phyloP scores from a whole-genome alignment of 2,113 vertebrate species.

The Cinclus mexicanus region DNA sequence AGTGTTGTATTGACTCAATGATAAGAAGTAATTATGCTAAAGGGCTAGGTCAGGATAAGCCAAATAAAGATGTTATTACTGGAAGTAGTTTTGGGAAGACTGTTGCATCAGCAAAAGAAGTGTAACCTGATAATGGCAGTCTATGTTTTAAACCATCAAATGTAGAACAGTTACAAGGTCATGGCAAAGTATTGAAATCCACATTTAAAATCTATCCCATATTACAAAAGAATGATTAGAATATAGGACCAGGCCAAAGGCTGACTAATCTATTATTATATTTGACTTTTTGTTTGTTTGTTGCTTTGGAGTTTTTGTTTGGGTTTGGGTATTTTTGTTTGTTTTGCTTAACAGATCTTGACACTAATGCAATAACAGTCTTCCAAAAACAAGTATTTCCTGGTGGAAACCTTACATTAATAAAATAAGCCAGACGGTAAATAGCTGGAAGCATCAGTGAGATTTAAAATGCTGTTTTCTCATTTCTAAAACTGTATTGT shows the following conservation, averaged over 20 bases:
- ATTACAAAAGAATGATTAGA: background rate
- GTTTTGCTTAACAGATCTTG: background rate
- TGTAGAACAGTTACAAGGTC: conserved; percentile 41
- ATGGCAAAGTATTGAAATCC: conserved; percentile 21
- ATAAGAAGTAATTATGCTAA: conserved; percentile 41
- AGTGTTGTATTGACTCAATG: background rate
- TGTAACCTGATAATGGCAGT: background rate
- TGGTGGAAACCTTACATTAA: background rate
- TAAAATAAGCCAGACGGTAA: background rate
- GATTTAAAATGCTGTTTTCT: background rate
- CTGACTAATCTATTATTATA: background rate
- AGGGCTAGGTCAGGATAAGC: conserved; percentile 4
- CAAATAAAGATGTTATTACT: conserved; percentile 42
- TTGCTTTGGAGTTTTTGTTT: background rate
- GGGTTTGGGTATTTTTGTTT: background rate
- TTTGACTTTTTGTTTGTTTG: background rate
- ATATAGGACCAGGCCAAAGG: background rate
- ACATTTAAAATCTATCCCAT: background rate
- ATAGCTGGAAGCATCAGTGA: background rate
- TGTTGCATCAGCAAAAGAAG: conserved; percentile 30
- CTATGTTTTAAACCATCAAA: conserved; percentile 2
- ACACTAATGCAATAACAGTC: background rate
- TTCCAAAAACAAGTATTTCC: conserved; percentile 15
- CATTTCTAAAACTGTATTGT: background rate
- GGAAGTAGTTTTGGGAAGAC: conserved; percentile 40